Conservation (phyloP, 2,797 vertebrate genomes). For the Trematomus bernacchii region DNA sequence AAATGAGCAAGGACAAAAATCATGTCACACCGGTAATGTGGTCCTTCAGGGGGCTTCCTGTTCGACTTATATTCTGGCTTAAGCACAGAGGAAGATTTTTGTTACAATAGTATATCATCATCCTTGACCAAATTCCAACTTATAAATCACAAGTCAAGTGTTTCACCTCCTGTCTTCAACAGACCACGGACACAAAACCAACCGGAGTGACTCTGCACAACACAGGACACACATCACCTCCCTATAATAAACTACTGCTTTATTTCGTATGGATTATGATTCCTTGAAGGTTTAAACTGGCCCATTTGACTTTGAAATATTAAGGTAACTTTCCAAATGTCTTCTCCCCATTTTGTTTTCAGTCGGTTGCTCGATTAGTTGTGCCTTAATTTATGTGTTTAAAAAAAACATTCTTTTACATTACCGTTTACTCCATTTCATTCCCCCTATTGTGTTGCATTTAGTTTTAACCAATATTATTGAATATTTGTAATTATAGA, state of each 20-base stretch:
- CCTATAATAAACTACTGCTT: neutral
- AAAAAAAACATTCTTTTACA: too few relatives aligned
- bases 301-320: neutral
- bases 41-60: too few relatives aligned
- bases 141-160: conserved; percentile 12
- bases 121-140: conserved; percentile 22
- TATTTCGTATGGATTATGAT: neutral
- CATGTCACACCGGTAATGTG: too few relatives aligned
- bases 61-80: too few relatives aligned
- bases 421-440: too few relatives aligned
- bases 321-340: neutral
- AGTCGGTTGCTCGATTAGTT: too few relatives aligned
- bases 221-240: neutral
- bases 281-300: neutral
- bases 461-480: too few relatives aligned
- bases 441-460: too few relatives aligned
- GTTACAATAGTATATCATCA: neutral
- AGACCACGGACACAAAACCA: neutral
- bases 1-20: too few relatives aligned
- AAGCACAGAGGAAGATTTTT: neutral
- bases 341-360: rapidly evolving
- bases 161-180: conserved; percentile 8
- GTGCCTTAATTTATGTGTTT: too few relatives aligned
- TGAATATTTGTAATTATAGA: too few relatives aligned
- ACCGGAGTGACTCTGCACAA: conserved; percentile 2